Base-by-base conservation (phyloP, 2,113 vertebrate genomes). In the Brachyistius frenatus region DNA sequence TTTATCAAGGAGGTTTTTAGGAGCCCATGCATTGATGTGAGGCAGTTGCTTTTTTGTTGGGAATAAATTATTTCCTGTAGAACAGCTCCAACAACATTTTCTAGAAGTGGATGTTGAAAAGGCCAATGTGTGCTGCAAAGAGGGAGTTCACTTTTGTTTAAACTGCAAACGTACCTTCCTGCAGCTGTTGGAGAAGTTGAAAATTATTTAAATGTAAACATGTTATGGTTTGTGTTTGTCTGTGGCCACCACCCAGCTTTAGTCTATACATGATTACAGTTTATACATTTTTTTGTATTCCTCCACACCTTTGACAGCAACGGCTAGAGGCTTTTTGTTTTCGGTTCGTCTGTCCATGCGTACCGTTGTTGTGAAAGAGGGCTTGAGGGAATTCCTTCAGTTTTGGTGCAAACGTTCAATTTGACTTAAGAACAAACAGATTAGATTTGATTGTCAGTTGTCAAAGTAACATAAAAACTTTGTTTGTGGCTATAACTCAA, bases 41-140 rank as follows among this genome's bases (percentile, higher is more conserved):
- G 31, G n/a, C 13, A 13, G 16, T 49, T 32, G 31, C 32, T 9
- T 5, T 65, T 73, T 73, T 41, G 16, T 1, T 16, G 8, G 23
- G 31, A 52, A 14, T 63, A 47, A 54, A 47, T n/a, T 2, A 15
- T 23, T 47, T 76, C 39, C 62, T 72, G 68, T 73, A 46, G 62
- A 88, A 76, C 73, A 72, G 73, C 74, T 68, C 67, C 47, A 46
- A n/a, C 36, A 56, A 80, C 76, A 64, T 83, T 83, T 85, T 80
- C 32, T 6, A 35, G 50, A 82, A 41, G 39, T 73, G 39, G 7
- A 3, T 8, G 5, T 30, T 47, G 62, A 39, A 54, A 58, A 60
- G 41, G 35, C 30, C 46, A 15, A 39, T 3, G 30, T n/a, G 32
- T 5, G 16, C 16, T 72, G 61, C 14, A 3, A 68, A 44, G 16